These are phyloP conservation scores for Cavia porcellus DNA, from an alignment of 2,113 vertebrate species.

Conservation along the genomic window DNA sequence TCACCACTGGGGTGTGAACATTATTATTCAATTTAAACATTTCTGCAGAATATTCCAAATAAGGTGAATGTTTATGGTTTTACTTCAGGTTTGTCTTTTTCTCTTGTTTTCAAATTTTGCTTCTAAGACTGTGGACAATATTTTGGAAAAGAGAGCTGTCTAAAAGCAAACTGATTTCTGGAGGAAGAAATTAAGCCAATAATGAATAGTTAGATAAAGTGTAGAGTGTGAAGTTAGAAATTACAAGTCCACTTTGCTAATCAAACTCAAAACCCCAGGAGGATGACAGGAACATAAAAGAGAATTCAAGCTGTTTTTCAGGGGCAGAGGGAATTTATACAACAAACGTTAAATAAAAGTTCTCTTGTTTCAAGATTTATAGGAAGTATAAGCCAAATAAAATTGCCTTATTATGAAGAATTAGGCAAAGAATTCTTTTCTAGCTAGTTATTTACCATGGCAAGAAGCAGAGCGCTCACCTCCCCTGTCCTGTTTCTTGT, in stretches of 20 bases:
- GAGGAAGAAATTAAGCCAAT: conserved; percentile 64
- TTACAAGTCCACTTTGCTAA: conserved; percentile 75
- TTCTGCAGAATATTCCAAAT: conserved; percentile 36
- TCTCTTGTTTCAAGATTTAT: conserved; percentile 80
- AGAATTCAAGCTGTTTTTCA: conserved; percentile 79
- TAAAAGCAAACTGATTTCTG: conserved; percentile 67
- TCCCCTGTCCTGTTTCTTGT: conserved; percentile 71
- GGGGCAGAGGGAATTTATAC: conserved; percentile 70
- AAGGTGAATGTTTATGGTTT: not conserved
- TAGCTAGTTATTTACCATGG: conserved; percentile 60
- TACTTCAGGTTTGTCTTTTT: not conserved
- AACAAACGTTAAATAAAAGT: conserved; percentile 78
- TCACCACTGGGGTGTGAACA: conserved; percentile 11
- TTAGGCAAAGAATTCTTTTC: conserved; percentile 67
- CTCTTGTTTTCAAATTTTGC: not conserved
- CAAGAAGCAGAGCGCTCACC: conserved; percentile 54
- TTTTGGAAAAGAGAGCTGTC: conserved; percentile 62
- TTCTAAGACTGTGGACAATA: conserved; percentile 31
- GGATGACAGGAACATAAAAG: conserved; percentile 78
- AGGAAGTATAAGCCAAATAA: conserved; percentile 80
- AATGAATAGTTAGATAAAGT: conserved; percentile 72
- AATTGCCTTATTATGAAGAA: conserved; percentile 79
- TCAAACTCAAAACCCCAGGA: conserved; percentile 78
- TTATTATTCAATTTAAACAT: conserved; percentile 48
- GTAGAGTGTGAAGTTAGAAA: conserved; percentile 75